Evolutionary conservation across 2,797 vertebrate species (phyloP).

Genomic region (Chloroceryle amazona): DNA sequence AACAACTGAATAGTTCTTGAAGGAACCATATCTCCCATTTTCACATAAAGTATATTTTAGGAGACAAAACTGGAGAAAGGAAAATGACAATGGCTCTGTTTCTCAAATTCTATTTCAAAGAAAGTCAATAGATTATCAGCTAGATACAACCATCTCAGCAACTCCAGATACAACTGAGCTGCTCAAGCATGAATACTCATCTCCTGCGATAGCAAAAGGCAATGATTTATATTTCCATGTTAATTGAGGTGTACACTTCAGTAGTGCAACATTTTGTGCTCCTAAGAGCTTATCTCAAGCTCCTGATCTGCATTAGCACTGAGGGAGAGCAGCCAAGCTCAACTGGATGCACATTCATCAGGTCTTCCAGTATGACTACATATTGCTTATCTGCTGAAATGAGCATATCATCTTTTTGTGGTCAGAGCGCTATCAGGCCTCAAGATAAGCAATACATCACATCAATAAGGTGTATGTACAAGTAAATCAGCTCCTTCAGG

Average conservation of each 20-base stretch:
- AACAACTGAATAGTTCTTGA: not conserved
- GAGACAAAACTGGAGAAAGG: not conserved
- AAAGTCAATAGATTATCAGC: not conserved
- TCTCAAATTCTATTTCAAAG: not conserved
- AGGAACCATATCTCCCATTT: not conserved
- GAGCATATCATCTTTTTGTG: not conserved
- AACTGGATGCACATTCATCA: not conserved
- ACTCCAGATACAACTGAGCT: not conserved
- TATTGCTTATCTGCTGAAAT: not conserved
- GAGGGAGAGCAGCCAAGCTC: not conserved
- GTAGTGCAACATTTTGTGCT: not conserved
- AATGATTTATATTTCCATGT: not conserved
- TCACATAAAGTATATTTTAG: not conserved
- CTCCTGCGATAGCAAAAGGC: not conserved
- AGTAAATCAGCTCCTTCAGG: not conserved
- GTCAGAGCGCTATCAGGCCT: not conserved
- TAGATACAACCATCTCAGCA: not conserved
- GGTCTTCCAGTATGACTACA: not conserved
- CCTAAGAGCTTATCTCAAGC: not conserved
- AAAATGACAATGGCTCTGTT: not conserved
- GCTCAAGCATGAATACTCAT: not conserved
- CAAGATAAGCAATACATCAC: not conserved
- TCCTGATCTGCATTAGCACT: not conserved
- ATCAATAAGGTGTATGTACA: rapidly evolving
- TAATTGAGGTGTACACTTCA: conserved; percentile 9